A percentile compares a stretch with the other conserved stretches of the same genome.
Conservation (phyloP, 37 sponge, comb jelly and placozoan genomes). For the Lycopodina hypogea region DNA sequence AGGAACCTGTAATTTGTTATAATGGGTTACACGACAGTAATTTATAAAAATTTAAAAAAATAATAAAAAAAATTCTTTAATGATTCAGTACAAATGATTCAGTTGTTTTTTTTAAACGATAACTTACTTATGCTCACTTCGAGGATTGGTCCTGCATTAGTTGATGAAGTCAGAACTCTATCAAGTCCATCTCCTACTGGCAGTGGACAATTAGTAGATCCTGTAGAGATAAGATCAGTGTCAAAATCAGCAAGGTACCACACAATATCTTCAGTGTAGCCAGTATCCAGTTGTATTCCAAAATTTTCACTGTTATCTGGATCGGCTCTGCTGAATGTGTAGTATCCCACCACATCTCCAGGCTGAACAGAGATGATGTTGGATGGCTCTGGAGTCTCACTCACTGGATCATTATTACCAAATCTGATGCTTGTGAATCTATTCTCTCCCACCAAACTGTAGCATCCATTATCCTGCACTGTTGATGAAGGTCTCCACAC, state of each 20-base stretch:
- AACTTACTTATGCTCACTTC: background rate
- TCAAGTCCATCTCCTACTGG: background rate
- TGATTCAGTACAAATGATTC: no score
- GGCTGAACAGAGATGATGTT: conserved; percentile 28
- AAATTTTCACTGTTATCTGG: background rate
- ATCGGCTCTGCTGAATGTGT: background rate
- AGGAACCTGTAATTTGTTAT: no score
- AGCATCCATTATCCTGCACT: conserved; percentile 18
- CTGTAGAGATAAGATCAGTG: background rate
- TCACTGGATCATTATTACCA: background rate
- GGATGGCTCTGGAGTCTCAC: conserved; percentile 2
- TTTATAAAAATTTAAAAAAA: no score
- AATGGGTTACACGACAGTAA: no score
- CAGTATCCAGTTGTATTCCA: background rate
- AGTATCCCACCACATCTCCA: conserved; percentile 54
- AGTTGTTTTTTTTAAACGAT: background rate
- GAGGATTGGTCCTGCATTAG: conserved; percentile 4
- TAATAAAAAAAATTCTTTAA: no score
- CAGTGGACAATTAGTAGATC: background rate
- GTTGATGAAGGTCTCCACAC: conserved; percentile 45
- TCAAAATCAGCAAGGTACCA: background rate
- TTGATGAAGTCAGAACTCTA: background rate
- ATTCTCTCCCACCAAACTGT: conserved; percentile 29
- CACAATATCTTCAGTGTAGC: background rate
- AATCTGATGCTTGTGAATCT: conserved; percentile 4